A percentile compares a stretch with the other conserved stretches of the same genome.
Evolutionary conservation across 2,797 vertebrate genomes (phyloP).

Genomic region (Hemitrygon akajei): DNA sequence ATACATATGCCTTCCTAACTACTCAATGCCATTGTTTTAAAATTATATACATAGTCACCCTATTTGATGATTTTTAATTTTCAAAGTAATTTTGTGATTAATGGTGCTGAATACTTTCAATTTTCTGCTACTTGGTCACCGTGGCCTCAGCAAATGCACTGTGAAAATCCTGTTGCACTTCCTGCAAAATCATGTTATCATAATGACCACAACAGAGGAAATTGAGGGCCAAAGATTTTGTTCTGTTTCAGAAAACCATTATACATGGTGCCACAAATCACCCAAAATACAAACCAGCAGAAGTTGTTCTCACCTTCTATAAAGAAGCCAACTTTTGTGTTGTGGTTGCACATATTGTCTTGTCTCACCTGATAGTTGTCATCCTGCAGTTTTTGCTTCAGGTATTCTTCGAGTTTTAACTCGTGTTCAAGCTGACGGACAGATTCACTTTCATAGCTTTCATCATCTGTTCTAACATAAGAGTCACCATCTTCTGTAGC

Average conservation of each 20-base stretch:
- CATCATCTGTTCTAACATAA: conserved; percentile 63
- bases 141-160: background rate
- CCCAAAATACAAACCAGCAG: background rate
- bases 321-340: background rate
- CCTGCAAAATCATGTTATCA: background rate
- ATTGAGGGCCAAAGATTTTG: background rate
- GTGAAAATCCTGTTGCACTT: background rate
- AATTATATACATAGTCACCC: background rate
- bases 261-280: background rate
- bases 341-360: background rate
- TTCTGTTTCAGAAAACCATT: background rate
- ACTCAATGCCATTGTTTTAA: background rate
- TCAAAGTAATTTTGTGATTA: background rate
- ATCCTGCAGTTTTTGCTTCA: conserved; percentile 80
- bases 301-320: background rate
- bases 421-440: conserved; percentile 82
- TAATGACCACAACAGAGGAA: background rate
- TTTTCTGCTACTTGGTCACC: background rate
- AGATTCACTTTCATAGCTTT: conserved; percentile 78
- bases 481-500: conserved; percentile 63
- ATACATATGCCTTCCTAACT: background rate
- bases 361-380: conserved; percentile 77
- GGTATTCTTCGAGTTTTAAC: conserved; percentile 79
- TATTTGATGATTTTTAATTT: background rate
- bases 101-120: background rate